Evolutionary conservation across 2,888 invertebrate species (phyloP).

Genomic region (Xylota sylvarum): DNA sequence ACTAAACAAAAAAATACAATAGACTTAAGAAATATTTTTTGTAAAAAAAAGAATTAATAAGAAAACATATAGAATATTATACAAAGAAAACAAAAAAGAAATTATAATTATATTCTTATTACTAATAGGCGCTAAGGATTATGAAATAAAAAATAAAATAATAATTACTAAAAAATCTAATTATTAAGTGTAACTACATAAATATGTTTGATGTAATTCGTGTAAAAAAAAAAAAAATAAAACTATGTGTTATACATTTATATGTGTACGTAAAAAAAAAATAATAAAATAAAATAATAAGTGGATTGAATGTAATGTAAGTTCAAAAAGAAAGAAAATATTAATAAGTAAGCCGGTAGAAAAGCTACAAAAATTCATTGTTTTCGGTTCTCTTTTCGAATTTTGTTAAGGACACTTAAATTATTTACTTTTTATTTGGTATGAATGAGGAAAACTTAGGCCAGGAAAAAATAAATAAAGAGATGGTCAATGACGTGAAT

Average conservation of each 20-base stretch:
- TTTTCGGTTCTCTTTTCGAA: slow-evolving; percentile 49
- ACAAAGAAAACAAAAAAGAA: slow-evolving; percentile 49
- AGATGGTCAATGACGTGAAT: slow-evolving; percentile 61
- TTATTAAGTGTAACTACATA: slow-evolving; percentile 52
- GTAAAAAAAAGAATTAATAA: slow-evolving; percentile 61
- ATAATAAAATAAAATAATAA: slow-evolving; percentile 42
- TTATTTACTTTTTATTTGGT: slow-evolving; percentile 51
- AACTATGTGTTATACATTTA: slow-evolving; percentile 64
- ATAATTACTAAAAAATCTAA: slow-evolving; percentile 39
- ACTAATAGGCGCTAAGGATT: slow-evolving; percentile 70
- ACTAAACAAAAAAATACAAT: slow-evolving; percentile 25
- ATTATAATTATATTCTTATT: slow-evolving; percentile 73
- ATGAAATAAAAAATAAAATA: slow-evolving; percentile 40
- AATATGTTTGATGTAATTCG: slow-evolving; percentile 49
- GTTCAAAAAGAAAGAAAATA: slow-evolving; percentile 46
- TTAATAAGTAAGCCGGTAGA: slow-evolving; percentile 54
- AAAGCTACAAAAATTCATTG: slow-evolving; percentile 56
- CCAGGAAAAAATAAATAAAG: slow-evolving; percentile 49
- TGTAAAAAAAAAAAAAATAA: slow-evolving; percentile 29
- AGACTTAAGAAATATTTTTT: slow-evolving; percentile 68
- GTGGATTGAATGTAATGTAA: slow-evolving; percentile 69
- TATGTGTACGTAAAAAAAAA: slow-evolving; percentile 57
- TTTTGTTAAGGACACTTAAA: slow-evolving; percentile 62
- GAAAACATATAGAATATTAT: slow-evolving; percentile 55
- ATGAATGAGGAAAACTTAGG: slow-evolving; percentile 54